These are phyloP conservation scores for Nesoenas mayeri DNA, from an alignment of 2,113 vertebrate species.

Conservation along the genomic window DNA sequence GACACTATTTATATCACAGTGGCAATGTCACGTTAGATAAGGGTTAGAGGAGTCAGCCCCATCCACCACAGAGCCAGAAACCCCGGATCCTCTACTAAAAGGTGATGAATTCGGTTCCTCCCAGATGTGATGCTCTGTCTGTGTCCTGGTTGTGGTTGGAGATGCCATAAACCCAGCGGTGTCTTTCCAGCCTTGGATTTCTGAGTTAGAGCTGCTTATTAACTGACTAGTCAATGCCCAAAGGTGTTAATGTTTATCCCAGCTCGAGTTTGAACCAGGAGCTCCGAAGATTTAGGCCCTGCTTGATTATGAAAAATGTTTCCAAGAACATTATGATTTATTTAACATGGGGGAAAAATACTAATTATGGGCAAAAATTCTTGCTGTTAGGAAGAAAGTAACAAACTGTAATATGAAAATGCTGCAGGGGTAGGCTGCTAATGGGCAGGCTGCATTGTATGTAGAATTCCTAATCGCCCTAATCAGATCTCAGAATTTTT, in stretches of 20 bases:
- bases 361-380: neutral
- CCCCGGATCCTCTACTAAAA: neutral
- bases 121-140: neutral
- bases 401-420: neutral
- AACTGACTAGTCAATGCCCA: neutral
- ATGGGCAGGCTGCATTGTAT: neutral
- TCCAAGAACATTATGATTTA: neutral
- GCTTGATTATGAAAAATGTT: neutral
- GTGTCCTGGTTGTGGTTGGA: neutral
- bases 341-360: neutral
- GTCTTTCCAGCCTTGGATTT: neutral
- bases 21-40: conserved; percentile 28
- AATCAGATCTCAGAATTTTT: conserved; percentile 14
- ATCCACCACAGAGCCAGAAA: neutral
- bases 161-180: neutral
- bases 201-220: neutral
- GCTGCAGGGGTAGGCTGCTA: conserved; percentile 8
- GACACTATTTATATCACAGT: conserved; percentile 57
- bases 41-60: neutral
- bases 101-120: neutral
- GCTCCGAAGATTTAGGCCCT: neutral
- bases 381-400: neutral
- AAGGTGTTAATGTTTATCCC: neutral
- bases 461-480: conserved; percentile 24
- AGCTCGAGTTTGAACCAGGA: neutral